A percentile compares a stretch with the other conserved stretches of the same genome.
Conservation (phyloP, 2,113 vertebrate species). For the Chascanopsetta lugubris region DNA sequence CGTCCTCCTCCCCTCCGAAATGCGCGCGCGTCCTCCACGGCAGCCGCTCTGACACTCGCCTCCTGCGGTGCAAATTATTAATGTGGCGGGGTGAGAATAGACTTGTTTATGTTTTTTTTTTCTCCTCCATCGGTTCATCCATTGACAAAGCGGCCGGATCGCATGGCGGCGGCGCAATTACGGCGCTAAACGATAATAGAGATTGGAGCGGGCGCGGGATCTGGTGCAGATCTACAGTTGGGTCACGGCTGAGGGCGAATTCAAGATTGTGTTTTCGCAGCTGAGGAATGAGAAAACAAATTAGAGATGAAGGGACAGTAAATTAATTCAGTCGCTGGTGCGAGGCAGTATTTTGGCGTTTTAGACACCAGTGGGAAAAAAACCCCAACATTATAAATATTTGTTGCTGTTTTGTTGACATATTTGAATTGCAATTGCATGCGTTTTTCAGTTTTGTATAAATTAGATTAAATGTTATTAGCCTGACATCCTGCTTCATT, state of each 20-base stretch:
- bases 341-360: neutral
- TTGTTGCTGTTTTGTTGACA: neutral
- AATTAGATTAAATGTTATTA: neutral
- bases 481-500: neutral
- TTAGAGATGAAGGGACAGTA: slow-evolving; percentile 10
- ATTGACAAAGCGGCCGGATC: slow-evolving; percentile 20
- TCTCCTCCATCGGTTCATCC: slow-evolving; percentile 25
- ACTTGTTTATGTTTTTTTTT: no score
- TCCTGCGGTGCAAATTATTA: slow-evolving; percentile 43
- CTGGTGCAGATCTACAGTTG: neutral
- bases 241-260: slow-evolving; percentile 12
- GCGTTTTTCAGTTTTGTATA: no score
- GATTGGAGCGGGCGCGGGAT: neutral
- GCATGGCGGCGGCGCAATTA: neutral
- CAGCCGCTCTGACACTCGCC: slow-evolving; percentile 27
- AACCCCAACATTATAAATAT: no score
- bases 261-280: slow-evolving; percentile 15
- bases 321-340: slow-evolving; percentile 12
- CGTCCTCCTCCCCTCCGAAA: slow-evolving; percentile 7
- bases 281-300: slow-evolving; percentile 21
- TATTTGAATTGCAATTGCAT: neutral
- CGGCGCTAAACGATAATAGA: neutral
- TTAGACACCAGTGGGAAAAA: no score
- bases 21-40: slow-evolving; percentile 14
- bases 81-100: slow-evolving; percentile 44